Evolutionary conservation across 2,888 invertebrate genomes (phyloP), one percentile per base, ranked within the genome.

Genomic region (Cryptocephalus moraei): DNA sequence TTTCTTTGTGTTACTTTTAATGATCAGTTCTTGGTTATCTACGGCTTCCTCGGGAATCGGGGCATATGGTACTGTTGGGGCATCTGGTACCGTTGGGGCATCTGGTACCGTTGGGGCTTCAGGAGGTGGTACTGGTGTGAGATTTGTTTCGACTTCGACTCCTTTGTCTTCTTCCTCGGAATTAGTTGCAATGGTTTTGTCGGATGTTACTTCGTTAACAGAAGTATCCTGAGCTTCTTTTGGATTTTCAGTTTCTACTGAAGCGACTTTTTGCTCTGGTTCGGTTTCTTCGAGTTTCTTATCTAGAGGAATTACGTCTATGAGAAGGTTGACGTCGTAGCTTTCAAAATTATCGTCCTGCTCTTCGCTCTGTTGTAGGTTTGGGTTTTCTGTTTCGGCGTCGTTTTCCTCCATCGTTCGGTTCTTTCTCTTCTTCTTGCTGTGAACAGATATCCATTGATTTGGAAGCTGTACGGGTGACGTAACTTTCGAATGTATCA

Each of bases 401-500:
- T 58, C 56, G 9, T 40, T 54, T 45, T 64, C 65, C 44, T 64
- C 62, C 1, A 54, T 41, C 13, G 51, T 58, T 46, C 63, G 63
- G 48, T 64, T 66, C 50, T 68, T 69, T 12, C 70, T 61, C 48
- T 69, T 70, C 54, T 72, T 71, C 34, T 65, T 59, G 48, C 54
- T 69, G 4, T 67, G 66, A 4, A 72, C 72, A 0, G 69, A 61
- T 36, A 71, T 70, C 72, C 72, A 72, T 53, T 67, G 63, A 46
- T 60, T 61, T 14, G 57, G 50, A 45, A 45, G 41, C 41, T 54
- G 22, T 33, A 39, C 34, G 38, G 42, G 49, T 34, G 22, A 32
- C 6, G 3, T 22, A 22, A 22, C 22, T 22, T 22, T 22, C 6
- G 22, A 22, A 22, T 22, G 22, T 22, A 22, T 22, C 22, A 22